Evolutionary conservation across 1,140 invertebrate genomes (phyloP), one percentile per base, ranked within the genome.

Genomic region (Daktulosphaira vitifoliae): DNA sequence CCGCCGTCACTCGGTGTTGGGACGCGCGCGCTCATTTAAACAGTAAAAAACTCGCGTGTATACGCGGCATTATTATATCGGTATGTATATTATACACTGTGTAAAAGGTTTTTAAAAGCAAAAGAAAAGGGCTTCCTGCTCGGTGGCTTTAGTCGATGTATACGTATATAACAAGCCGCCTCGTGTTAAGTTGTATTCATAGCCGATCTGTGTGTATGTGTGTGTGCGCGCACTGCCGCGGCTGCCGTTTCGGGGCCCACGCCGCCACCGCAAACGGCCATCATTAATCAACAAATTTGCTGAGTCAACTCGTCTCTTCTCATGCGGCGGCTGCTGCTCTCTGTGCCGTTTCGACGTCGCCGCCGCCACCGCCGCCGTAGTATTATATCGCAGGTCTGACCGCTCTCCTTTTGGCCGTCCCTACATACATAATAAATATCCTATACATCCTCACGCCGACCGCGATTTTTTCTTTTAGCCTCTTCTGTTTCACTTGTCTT

Each of bases 201-300:
- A 44, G 39, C 20, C 20, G 54, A 59, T 59, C 39, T 29, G 9
- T 23, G 20, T n/a, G 52, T 54, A 33, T 37, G 29, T 39, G 52
- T 39, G 7, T 18, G 38, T 56, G 18, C 13, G 23, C 18, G 42
- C 5, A 5, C 29, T 5, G 11, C 5, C 11, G 2, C 33, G 38
- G 18, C 23, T 38, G 22, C 23, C 38, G 22, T 39, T 23, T 39
- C 39, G 20, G 29, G 44, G 44, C 38, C 25, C 39, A 23, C 25
- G 39, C 25, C 42, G 16, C 56, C 54, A 25, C 54, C 54, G 54
- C 54, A 59, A 59, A 59, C 54, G 29, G 56, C 56, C 42, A 62
- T 62, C 56, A 62, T 62, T 62, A 62, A 62, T 62, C 56, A 62
- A 62, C 56, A 39, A 62, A 62, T 62, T 62, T 62, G 56, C 56